phyloP scores from a whole-genome alignment of 2,888 invertebrate genomes.

The Drymonia ruficornis region DNA sequence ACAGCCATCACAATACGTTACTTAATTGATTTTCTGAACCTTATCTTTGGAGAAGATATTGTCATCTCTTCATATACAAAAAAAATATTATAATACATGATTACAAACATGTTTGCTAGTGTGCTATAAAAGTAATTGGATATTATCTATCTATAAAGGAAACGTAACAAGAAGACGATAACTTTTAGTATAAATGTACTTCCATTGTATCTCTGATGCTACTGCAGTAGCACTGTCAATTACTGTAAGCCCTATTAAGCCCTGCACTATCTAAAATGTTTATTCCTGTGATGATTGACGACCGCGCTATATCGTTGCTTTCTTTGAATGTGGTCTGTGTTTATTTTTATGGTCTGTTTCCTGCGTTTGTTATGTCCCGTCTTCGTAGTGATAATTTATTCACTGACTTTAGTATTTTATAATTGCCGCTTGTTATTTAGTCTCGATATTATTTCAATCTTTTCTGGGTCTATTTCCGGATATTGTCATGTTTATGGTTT shows the following conservation, averaged over 20 bases:
- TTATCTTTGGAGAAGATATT: too few species aligned
- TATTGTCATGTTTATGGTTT: too few species aligned
- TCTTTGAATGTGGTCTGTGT: conserved; percentile 51
- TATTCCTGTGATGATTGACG: conserved; percentile 29
- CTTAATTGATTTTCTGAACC: too few species aligned
- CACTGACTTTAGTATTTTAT: conserved; percentile 29
- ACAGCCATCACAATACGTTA: too few species aligned
- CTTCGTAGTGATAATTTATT: conserved; percentile 30
- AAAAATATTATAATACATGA: too few species aligned
- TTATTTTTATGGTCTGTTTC: conserved; percentile 66
- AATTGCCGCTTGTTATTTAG: not conserved
- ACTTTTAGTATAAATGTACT: not conserved
- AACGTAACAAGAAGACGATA: too few species aligned
- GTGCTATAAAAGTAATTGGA: too few species aligned
- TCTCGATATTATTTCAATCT: not conserved
- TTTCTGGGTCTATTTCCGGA: too few species aligned
- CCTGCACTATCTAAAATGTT: conserved; percentile 16
- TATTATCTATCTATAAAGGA: too few species aligned
- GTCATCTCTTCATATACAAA: too few species aligned
- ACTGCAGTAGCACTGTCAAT: too few species aligned
- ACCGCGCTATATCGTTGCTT: conserved; percentile 41
- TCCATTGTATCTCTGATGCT: not conserved
- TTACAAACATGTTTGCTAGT: too few species aligned
- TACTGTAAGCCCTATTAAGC: not conserved
- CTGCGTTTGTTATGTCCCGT: conserved; percentile 58